These are phyloP conservation scores for Belonocnema kinseyi DNA, from an alignment of 1,140 invertebrate genomes.

Conservation along the genomic window DNA sequence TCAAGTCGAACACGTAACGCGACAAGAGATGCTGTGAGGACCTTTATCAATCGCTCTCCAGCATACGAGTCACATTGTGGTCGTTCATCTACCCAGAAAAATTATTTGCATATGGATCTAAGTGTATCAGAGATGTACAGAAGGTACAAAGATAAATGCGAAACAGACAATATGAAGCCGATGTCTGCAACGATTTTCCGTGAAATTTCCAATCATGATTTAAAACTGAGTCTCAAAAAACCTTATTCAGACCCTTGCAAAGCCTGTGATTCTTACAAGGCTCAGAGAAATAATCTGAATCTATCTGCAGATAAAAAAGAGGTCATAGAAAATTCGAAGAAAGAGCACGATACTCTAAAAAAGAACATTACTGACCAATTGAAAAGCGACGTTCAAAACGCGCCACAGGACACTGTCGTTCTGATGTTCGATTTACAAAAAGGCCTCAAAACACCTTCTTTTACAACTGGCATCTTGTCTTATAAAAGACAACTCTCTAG, in stretches of 20 bases:
- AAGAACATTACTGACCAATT: conserved; percentile 28
- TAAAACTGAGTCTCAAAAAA: conserved; percentile 15
- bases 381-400: conserved; percentile 27
- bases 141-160: conserved; percentile 32
- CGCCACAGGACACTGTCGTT: conserved; percentile 27
- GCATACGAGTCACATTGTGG: conserved; percentile 36
- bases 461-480: conserved; percentile 28
- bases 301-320: no score
- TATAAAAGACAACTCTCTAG: conserved; percentile 40
- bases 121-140: conserved; percentile 35
- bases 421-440: conserved; percentile 40
- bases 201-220: conserved; percentile 3
- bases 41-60: conserved; percentile 38
- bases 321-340: no score
- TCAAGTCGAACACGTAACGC: conserved; percentile 5
- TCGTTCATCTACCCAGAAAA: conserved; percentile 32
- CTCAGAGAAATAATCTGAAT: no score
- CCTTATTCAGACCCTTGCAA: no score
- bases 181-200: no score
- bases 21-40: conserved; percentile 5
- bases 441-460: conserved; percentile 33
- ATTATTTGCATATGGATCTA: background rate
- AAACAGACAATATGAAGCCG: conserved; percentile 13
- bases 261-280: no score
- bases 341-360: background rate